Conservation (phyloP, 2,888 invertebrate species). For the Cryptosula pallasiana region DNA sequence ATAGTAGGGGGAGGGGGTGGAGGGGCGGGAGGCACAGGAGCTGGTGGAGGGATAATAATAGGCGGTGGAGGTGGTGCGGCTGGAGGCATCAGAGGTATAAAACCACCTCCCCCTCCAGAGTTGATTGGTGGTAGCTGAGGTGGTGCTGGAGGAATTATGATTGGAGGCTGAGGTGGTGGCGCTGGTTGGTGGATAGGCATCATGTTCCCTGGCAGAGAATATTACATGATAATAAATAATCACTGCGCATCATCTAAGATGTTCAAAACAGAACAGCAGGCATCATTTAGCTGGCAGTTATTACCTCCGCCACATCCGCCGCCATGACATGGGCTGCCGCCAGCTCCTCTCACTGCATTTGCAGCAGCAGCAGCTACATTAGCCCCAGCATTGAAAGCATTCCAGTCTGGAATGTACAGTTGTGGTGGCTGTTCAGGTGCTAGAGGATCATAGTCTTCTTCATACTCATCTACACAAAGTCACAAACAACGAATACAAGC, state of each 20-base stretch:
- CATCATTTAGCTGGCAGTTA: no score
- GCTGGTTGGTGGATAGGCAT: slow-evolving; percentile 9
- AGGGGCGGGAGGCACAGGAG: slow-evolving; percentile 22
- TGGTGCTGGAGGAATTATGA: slow-evolving; percentile 18
- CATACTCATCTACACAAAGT: no score
- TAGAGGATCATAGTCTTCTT: slow-evolving; percentile 21
- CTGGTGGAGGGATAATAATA: slow-evolving; percentile 15
- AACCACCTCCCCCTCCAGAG: neutral
- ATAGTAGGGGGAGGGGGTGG: slow-evolving; percentile 14
- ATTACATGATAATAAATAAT: no score
- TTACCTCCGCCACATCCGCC: slow-evolving; percentile 4
- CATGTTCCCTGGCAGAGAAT: neutral
- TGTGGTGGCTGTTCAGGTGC: slow-evolving; percentile 24
- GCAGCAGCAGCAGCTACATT: slow-evolving; percentile 23
- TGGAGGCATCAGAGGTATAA: neutral
- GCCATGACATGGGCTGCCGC: slow-evolving; percentile 8
- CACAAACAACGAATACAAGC: no score
- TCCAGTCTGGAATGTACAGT: slow-evolving; percentile 22
- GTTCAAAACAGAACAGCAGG: no score
- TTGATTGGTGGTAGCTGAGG: slow-evolving; percentile 4
- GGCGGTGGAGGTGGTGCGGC: slow-evolving; percentile 7
- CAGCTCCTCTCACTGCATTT: slow-evolving; percentile 19
- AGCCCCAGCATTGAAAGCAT: slow-evolving; percentile 23
- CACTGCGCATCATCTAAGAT: no score
- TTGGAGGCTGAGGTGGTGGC: slow-evolving; percentile 15